Conservation (phyloP, 1,140 invertebrate genomes). For the Helicoverpa zea region DNA sequence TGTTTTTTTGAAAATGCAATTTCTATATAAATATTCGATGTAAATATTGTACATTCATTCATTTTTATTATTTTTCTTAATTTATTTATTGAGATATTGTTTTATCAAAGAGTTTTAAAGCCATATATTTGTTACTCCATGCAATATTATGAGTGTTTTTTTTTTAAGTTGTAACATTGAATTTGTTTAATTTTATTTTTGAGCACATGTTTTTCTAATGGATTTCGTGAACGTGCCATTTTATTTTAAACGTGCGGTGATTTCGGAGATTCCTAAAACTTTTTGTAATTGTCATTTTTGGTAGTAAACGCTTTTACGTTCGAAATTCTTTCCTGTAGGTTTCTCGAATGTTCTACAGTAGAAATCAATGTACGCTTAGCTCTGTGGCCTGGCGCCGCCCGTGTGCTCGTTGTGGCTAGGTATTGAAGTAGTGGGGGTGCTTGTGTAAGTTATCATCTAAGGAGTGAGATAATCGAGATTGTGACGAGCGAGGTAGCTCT, state of each 20-base stretch:
- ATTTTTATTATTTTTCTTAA: slow-evolving; percentile 70
- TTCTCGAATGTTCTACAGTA: slow-evolving; percentile 83
- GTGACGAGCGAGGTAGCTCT: not conserved
- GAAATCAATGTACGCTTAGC: slow-evolving; percentile 83
- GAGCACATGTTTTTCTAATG: slow-evolving; percentile 59
- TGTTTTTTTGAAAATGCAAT: slow-evolving; percentile 71
- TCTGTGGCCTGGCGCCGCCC: slow-evolving; percentile 60
- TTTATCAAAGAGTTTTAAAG: slow-evolving; percentile 78
- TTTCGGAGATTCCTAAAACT: slow-evolving; percentile 71
- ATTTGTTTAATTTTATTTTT: slow-evolving; percentile 63
- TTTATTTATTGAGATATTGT: slow-evolving; percentile 84
- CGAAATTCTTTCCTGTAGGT: slow-evolving; percentile 77
- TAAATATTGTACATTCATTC: slow-evolving; percentile 86
- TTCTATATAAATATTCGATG: slow-evolving; percentile 82
- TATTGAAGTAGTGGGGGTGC: slow-evolving; percentile 39
- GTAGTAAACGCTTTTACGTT: slow-evolving; percentile 64
- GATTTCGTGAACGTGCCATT: slow-evolving; percentile 73
- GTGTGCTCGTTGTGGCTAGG: slow-evolving; percentile 48
- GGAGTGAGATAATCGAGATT: slow-evolving; percentile 12
- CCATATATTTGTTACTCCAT: slow-evolving; percentile 82
- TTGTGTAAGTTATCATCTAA: slow-evolving; percentile 49
- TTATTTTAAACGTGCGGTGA: slow-evolving; percentile 66
- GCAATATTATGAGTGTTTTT: slow-evolving; percentile 66
- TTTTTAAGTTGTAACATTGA: slow-evolving; percentile 53
- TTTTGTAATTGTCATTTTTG: slow-evolving; percentile 47